These are phyloP conservation scores for Tarsius wallacei DNA, from an alignment of 2,797 vertebrate species.

Conservation along the genomic window DNA sequence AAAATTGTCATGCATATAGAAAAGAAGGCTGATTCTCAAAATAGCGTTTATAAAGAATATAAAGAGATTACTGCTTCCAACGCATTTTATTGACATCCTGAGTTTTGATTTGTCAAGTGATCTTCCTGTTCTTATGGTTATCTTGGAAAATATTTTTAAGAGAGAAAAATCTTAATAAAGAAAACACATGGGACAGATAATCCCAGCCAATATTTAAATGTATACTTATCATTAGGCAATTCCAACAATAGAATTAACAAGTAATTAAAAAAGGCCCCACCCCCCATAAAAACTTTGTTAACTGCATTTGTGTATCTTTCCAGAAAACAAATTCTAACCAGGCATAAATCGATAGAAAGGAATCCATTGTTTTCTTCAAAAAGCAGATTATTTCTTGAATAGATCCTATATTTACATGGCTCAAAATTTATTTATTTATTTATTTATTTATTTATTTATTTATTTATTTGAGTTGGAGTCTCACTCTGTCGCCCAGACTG, in stretches of 20 bases:
- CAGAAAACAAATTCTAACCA: constrained; percentile 42
- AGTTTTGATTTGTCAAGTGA: constrained; percentile 20
- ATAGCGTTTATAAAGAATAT: background rate
- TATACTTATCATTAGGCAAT: background rate
- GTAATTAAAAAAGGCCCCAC: background rate
- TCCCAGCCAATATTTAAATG: background rate
- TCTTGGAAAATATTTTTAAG: background rate
- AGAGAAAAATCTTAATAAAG: background rate
- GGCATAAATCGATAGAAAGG: background rate
- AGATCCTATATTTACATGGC: background rate
- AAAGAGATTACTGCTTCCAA: background rate
- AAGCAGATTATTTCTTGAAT: constrained; percentile 1
- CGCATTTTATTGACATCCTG: background rate
- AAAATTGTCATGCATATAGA: background rate
- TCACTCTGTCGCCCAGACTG: too few species aligned
- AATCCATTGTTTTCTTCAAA: background rate
- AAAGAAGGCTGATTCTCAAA: constrained; percentile 39
- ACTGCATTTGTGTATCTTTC: background rate
- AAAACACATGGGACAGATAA: constrained; percentile 17
- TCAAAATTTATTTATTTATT: constrained; percentile 55
- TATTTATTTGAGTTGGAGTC: too few species aligned
- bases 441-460: too few species aligned
- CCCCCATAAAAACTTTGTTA: background rate
- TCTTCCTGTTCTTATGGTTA: background rate
- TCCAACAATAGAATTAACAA: background rate